Evolutionary conservation across 2,888 invertebrate species (phyloP).

Genomic region (Trichopria drosophilae): DNA sequence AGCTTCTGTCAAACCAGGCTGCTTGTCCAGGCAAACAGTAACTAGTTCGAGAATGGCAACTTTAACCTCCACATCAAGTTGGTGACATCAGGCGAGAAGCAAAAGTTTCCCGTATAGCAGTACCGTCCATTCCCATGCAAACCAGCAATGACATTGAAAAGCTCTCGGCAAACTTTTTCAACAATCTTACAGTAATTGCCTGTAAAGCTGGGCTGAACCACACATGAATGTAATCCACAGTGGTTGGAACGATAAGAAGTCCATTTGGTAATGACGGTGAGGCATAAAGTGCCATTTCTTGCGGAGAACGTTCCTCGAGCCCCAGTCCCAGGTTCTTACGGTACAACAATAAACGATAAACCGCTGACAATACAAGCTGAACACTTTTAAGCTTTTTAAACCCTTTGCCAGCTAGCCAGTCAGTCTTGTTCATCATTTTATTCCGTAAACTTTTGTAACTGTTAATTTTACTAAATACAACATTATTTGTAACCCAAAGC

Average conservation of each 20-base stretch:
- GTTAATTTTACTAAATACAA: no score
- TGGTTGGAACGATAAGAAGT: constrained; percentile 60
- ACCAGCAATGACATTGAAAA: constrained; percentile 65
- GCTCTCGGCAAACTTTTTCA: constrained; percentile 63
- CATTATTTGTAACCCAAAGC: no score
- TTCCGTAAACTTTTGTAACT: constrained; percentile 49
- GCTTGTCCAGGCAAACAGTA: constrained; percentile 57
- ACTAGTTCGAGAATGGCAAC: constrained; percentile 59
- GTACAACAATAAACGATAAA: constrained; percentile 55
- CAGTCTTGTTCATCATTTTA: constrained; percentile 56
- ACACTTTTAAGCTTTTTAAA: constrained; percentile 55
- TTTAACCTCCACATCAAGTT: constrained; percentile 59
- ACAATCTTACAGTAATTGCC: constrained; percentile 62
- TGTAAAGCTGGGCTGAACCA: constrained; percentile 64
- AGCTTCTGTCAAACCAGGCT: constrained; percentile 58
- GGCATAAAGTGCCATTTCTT: constrained; percentile 56
- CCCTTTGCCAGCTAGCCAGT: constrained; percentile 56
- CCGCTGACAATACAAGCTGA: constrained; percentile 54
- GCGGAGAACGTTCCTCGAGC: constrained; percentile 49
- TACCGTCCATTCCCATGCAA: constrained; percentile 65
- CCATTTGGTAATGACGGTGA: constrained; percentile 55
- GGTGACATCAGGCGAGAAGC: constrained; percentile 62
- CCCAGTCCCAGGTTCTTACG: constrained; percentile 51
- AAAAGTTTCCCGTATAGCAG: constrained; percentile 64
- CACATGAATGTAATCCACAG: constrained; percentile 64